A percentile compares a stretch with the other conserved stretches of the same genome.
These are phyloP conservation scores for Herpailurus yagouaroundi DNA, from an alignment of 2,113 vertebrate species.

Conservation along the genomic window DNA sequence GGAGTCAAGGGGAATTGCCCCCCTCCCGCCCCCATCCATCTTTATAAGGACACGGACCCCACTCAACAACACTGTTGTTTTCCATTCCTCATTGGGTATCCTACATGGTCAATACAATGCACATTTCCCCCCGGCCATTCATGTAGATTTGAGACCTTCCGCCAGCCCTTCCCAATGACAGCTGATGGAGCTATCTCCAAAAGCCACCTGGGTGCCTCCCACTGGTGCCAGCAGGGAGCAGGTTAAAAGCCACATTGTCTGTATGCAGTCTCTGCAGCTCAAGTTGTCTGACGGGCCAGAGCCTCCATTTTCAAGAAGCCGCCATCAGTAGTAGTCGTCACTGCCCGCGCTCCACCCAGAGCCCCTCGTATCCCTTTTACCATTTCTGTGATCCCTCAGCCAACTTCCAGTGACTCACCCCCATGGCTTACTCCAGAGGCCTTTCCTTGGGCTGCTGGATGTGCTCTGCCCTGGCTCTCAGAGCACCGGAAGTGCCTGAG, in stretches of 20 bases:
- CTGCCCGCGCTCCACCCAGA: accelerated
- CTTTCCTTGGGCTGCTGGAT: neutral
- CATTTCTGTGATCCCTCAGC: neutral
- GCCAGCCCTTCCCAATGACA: neutral
- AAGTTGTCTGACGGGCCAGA: neutral
- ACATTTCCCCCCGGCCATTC: neutral
- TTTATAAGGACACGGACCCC: neutral
- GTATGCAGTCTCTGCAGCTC: neutral
- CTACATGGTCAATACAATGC: neutral
- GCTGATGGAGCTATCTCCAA: neutral
- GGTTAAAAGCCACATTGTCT: neutral
- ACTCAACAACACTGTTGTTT: neutral
- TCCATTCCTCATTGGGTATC: neutral
- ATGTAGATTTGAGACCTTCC: neutral
- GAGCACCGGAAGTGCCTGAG: neutral
- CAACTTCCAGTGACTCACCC: neutral
- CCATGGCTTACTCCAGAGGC: neutral
- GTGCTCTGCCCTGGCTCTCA: neutral
- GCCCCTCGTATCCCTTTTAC: neutral
- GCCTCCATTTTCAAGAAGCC: neutral
- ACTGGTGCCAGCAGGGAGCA: neutral
- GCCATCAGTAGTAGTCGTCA: neutral
- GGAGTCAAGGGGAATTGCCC: neutral
- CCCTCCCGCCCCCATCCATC: neutral
- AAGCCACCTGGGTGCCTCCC: neutral